Base-by-base conservation (phyloP, 2,797 vertebrate genomes). In the Chrysocyon brachyurus region DNA sequence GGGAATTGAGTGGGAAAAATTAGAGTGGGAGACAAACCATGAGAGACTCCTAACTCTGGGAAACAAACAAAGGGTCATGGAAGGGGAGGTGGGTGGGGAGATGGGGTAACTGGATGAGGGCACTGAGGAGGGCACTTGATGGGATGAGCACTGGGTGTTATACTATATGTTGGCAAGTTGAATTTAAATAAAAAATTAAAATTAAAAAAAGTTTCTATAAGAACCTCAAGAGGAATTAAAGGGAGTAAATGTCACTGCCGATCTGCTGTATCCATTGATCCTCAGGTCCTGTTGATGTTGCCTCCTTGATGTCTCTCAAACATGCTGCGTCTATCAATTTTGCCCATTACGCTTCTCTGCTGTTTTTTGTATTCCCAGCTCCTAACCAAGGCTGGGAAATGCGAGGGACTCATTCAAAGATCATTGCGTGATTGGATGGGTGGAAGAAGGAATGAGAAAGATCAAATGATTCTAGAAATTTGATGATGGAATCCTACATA, bases 191-290 rank as follows among this genome's bases (percentile, higher is more conserved):
- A 46, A 46, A 46, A 46, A 46, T 46, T 8, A 46, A 46, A 46
- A 46, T 46, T 46, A 46, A 46, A 46, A 90, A 81, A 82, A 77
- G 26, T 87, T 90, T 96, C 63, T 75, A 54, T n/a, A 82, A n/a
- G 28, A 92, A 56, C 26, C 16, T 64, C 10, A 26, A 31, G 22
- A 73, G 33, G 5, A 33, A 40, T 46, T 66, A 17, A 40, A 79
- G 22, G 61, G 22, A 56, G 26, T 49, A 33, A 64, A 63, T 22
- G 64, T 94, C 4, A 19, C 5, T 61, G 14, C 12, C 1, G 6
- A 3, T 19, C 36, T 59, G 24, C 33, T 16, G 19, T 10, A 40
- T 86, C 24, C 36, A 17, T 91, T 19, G 52, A 1, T 84, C 31
- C 40, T 56, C 49, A 22, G 16, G 12, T 91, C 21, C 78, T 61